phyloP scores from a whole-genome alignment of 2,113 vertebrate species.

The Poicephalus meyeri region DNA sequence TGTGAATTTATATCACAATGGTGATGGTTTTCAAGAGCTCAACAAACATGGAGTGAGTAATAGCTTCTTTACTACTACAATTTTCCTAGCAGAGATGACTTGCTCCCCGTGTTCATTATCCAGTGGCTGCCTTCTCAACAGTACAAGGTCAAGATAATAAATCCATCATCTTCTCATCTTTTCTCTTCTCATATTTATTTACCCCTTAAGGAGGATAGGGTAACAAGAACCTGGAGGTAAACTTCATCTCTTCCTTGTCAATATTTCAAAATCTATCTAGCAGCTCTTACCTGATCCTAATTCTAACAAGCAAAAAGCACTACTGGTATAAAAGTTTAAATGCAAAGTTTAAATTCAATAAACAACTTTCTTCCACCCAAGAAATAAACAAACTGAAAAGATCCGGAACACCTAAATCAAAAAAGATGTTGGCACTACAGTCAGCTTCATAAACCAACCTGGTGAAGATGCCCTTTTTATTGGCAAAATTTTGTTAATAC shows the following conservation, averaged over 20 bases:
- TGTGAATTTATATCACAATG: conserved; percentile 32
- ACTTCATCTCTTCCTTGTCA: background rate
- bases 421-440: background rate
- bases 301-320: background rate
- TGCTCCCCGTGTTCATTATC: background rate
- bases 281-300: background rate
- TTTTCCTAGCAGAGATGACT: conserved; percentile 15
- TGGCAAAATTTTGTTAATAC: background rate
- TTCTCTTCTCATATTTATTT: background rate
- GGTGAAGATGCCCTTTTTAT: background rate
- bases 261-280: background rate
- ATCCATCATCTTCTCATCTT: background rate
- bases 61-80: conserved; percentile 41
- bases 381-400: background rate
- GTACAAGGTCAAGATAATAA: conserved; percentile 37
- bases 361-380: background rate
- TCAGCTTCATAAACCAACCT: background rate
- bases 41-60: conserved; percentile 18
- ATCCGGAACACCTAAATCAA: background rate
- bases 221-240: conserved; percentile 5
- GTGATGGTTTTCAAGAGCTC: conserved; percentile 2
- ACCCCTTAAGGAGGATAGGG: background rate
- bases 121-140: background rate
- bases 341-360: background rate
- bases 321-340: background rate